Percentiles rank a stretch among this genome's conserved stretches.
These are phyloP conservation scores for Amphipyra tragopoginis DNA, from an alignment of 2,888 invertebrate genomes.

Conservation along the genomic window DNA sequence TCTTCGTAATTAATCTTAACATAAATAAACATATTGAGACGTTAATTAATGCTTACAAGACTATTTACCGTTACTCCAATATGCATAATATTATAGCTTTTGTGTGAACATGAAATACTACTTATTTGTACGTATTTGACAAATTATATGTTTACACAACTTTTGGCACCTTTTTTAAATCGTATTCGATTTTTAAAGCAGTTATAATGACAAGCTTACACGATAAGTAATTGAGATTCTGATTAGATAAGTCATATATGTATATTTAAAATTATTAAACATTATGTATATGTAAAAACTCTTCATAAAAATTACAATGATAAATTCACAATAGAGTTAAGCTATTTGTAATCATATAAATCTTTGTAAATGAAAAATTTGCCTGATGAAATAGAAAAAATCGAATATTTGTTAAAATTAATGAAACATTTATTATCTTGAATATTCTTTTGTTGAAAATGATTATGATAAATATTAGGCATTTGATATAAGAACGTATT, in stretches of 20 bases:
- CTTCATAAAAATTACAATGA: conserved; percentile 36
- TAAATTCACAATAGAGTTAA: conserved; percentile 41
- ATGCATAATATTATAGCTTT: conserved; percentile 50
- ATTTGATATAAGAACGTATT: conserved; percentile 1
- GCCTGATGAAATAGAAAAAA: conserved; percentile 32
- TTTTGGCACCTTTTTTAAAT: conserved; percentile 48
- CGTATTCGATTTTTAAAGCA: conserved; percentile 32
- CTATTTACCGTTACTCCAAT: conserved; percentile 50
- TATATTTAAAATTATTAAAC: conserved; percentile 25
- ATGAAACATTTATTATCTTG: conserved; percentile 13
- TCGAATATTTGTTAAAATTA: conserved; percentile 7
- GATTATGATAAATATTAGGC: conserved; percentile 7
- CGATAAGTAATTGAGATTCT: conserved; percentile 46
- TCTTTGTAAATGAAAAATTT: conserved; percentile 20
- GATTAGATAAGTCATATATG: conserved; percentile 40
- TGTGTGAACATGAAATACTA: conserved; percentile 55
- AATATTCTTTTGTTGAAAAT: conserved; percentile 17
- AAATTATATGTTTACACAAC: conserved; percentile 55
- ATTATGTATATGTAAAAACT: conserved; percentile 31
- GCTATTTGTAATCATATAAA: conserved; percentile 33
- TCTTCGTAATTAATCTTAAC: conserved; percentile 54
- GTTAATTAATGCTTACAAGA: conserved; percentile 59
- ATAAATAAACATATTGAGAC: conserved; percentile 54
- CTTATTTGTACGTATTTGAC: conserved; percentile 44
- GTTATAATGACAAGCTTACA: conserved; percentile 30